Evolutionary conservation across 2,113 vertebrate genomes (phyloP).

Genomic region (Todiramphus saurophagus): DNA sequence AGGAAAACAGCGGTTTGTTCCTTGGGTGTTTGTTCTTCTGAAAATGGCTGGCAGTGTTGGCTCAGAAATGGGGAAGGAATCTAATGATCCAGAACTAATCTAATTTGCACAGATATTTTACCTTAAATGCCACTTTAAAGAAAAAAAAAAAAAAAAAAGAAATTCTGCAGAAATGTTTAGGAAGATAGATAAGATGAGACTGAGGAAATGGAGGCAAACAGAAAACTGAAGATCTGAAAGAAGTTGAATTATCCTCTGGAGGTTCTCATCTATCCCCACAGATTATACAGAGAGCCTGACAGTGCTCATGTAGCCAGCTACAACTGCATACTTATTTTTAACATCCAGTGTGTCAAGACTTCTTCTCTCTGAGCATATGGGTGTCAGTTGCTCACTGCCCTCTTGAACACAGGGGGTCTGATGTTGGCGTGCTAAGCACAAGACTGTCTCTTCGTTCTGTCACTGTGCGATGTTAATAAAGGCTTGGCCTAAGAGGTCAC

Average conservation of each 20-base stretch:
- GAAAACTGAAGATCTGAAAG: not conserved
- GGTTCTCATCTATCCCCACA: not conserved
- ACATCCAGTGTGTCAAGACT: not conserved
- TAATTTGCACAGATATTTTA: constrained; percentile 42
- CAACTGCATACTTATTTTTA: not conserved
- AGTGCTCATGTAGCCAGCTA: not conserved
- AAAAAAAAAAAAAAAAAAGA: not conserved
- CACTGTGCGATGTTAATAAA: not conserved
- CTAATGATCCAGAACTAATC: constrained; percentile 14
- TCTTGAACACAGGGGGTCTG: not conserved
- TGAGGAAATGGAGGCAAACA: not conserved
- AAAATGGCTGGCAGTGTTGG: constrained; percentile 6
- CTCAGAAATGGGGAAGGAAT: constrained; percentile 21
- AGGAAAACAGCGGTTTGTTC: not conserved
- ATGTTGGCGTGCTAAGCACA: not conserved
- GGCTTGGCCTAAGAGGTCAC: not conserved
- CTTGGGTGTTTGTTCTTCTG: not conserved
- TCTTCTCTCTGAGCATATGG: not conserved
- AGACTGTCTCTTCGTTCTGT: not conserved
- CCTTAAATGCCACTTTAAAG: constrained; percentile 32
- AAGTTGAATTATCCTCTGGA: not conserved
- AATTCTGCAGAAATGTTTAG: not conserved
- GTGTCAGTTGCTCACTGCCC: not conserved
- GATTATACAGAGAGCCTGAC: not conserved
- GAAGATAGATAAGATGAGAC: not conserved